Base-by-base conservation (phyloP, 2,888 invertebrate species). In the Pachymerium ferrugineum region DNA sequence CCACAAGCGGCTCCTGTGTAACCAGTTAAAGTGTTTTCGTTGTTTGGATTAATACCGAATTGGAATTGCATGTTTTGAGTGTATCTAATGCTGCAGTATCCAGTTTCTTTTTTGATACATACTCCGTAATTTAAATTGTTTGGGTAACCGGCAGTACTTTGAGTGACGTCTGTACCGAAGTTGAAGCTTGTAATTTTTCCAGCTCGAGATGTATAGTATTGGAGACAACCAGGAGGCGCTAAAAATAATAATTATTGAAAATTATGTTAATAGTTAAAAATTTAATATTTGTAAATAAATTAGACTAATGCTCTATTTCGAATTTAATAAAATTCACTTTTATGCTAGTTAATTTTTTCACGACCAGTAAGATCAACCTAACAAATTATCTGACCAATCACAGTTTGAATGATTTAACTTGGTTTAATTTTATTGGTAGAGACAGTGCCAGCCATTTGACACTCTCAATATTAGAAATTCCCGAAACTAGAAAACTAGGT, bases 41-140 rank as follows among this genome's bases (percentile, higher is more conserved):
- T 29, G 30, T 54, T 25, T 4, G 72, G 62, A 19, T 72, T 72
- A 16, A 72, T 62, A 12, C 72, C 72, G 33, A 72, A 72, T 5
- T 72, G 67, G 62, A 74, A 71, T 29, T 71, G 67, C 62, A 28
- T 72, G 16, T 71, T 29, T 29, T 67, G 22, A n/a, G 71, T 25
- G 68, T 54, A 62, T 0, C 88, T 88, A 14, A 90, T 83, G 68
- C 87, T 87, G 81, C 91, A 91, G 72, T 86, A 86, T 30, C 86
- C 87, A 33, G 86, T 81, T 31, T 84, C 84, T 75, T 89, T 86
- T 78, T 86, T 82, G 76, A 91, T 87, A 79, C 91, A 91, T 77
- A 90, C 88, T 0, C 88, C 90, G 80, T 91, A 91, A 80, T 91
- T 91, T 3, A 91, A 81, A 81, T 91, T 90, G 79, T 90, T 91